Base-by-base conservation (phyloP, 1,140 invertebrate species). In the Camponotus pennsylvanicus region DNA sequence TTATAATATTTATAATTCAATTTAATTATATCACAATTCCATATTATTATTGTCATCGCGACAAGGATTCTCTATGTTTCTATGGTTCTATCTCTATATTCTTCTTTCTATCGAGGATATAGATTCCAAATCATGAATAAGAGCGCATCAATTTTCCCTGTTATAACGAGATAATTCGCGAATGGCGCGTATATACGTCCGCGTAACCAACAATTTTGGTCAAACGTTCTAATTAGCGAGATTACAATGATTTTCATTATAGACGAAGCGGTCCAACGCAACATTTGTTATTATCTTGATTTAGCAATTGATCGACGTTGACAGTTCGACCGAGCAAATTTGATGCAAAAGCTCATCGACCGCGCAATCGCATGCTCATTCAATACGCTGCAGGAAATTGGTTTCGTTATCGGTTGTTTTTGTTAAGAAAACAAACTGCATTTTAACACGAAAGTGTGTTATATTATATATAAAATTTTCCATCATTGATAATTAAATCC, bases 231-330 rank as follows among this genome's bases (percentile, higher is more conserved):
- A 83, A 83, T 83, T 83, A 83, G 40, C 2, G 27, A 45, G 69
- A 83, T 82, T 82, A 73, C 45, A 40, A 71, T 45, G 40, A 83
- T 61, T 61, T 73, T 32, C 55, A 49, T n/a, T 27, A 18, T 42
- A 55, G 69, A 9, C 55, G 27, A 61, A 63, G 37, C n/a, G 42
- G 37, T 11, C 21, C 27, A 32, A 37, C 27, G 13, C n/a, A 75
- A 73, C 67, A 82, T 83, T 82, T 73, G 79, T 80, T 79, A 52
- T 71, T 59, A 45, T 52, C 55, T 71, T 75, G 40, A 73, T 75
- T 83, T 37, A 11, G n/a, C 69, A 59, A 82, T 82, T 82, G 79
- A 49, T 73, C 37, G 27, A 61, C 55, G n/a, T 61, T 83, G 55
- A 75, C 69, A 75, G 13, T 8, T 21, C n/a, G 55, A 45, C 45